Conservation (phyloP, 2,797 vertebrate genomes). For the Coccyzus lansbergi region DNA sequence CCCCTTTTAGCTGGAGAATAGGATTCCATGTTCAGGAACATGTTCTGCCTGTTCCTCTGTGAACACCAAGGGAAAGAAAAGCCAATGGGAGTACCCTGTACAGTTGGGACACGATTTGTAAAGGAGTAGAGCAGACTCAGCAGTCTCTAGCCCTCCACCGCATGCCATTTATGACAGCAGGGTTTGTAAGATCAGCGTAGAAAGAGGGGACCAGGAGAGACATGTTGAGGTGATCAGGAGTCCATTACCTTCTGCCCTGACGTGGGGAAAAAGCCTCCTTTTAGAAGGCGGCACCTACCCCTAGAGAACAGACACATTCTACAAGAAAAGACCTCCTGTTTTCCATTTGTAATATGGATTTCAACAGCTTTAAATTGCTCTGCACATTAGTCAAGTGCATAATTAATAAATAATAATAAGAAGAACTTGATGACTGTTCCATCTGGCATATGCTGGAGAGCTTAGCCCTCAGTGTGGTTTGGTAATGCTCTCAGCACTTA, state of each 20-base stretch:
- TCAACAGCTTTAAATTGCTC: constrained; percentile 43
- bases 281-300: not conserved
- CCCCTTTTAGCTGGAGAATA: not conserved
- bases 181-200: not conserved
- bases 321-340: not conserved
- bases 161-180: accelerated
- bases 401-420: constrained; percentile 74
- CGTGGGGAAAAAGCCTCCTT: not conserved
- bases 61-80: not conserved
- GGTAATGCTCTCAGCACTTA: constrained; percentile 51
- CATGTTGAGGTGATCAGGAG: not conserved
- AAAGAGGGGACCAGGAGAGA: not conserved
- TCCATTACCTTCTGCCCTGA: not conserved
- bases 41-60: not conserved
- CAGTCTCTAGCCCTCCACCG: not conserved
- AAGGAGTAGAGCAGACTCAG: not conserved
- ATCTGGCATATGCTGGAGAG: not conserved
- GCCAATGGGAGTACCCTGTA: accelerated
- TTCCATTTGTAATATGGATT: constrained; percentile 24
- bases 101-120: accelerated
- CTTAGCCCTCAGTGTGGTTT: constrained; percentile 26
- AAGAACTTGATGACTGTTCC: constrained; percentile 33
- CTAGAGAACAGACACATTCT: not conserved
- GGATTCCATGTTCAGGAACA: not conserved
- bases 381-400: constrained; percentile 56